Base-by-base conservation (phyloP, 2,888 invertebrate genomes). In the Kuschelorhynchus macadamiae region DNA sequence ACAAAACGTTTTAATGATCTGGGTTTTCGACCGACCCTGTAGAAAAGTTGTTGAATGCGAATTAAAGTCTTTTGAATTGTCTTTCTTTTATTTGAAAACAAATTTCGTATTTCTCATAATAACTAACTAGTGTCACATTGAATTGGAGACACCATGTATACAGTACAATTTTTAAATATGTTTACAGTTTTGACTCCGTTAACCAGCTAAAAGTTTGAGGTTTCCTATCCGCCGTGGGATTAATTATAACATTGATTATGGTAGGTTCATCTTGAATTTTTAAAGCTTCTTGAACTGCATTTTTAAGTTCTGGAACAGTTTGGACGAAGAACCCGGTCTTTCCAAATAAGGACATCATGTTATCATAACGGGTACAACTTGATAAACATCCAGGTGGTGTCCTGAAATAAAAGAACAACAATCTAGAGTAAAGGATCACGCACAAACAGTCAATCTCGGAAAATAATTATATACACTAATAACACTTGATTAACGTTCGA, bases 161-260 rank as follows among this genome's bases (percentile, higher is more conserved):
- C n/a, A n/a, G n/a, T n/a, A n/a, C n/a, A n/a, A n/a, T n/a, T n/a
- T n/a, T n/a, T n/a, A n/a, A n/a, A n/a, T n/a, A n/a, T n/a, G n/a
- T 78, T 88, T 87, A 95, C 76, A 95, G 85, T 83, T 97, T 97
- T 4, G 96, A 95, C 84, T 95, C 94, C 0, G 97, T 96, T 3
- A 97, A 86, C 97, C 97, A 97, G 80, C 88, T 91, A 82, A 95
- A 96, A 14, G 92, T 88, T 85, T 98, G 98, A 36, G 93, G 90
- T 83, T 97, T 97, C 72, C 97, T 89, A 81, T 93, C 94, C 11
- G 97, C 93, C 70, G 90, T 88, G 2, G 97, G 94, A 81, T 90
- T 91, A 60, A 98, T 98, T 78, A 94, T 89, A 18, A 97, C 91
- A 81, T 98, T 98, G 74, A 98, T 94, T 73, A 98, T 89, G 70